Conservation (phyloP, 2,797 vertebrate genomes). For the Trachops cirrhosus region DNA sequence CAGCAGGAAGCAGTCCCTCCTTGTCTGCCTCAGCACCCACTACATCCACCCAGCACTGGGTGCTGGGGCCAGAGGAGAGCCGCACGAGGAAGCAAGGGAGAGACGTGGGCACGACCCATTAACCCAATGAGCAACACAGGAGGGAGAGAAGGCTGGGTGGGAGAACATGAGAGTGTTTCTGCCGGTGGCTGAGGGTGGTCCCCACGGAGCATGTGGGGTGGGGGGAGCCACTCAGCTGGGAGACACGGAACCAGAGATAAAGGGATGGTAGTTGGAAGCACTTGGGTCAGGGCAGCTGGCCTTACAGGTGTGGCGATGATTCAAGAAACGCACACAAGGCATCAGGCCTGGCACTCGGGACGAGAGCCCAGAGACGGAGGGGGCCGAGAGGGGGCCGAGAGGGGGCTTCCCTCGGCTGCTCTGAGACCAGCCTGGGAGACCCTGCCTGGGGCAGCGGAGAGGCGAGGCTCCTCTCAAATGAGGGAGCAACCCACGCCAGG, state of each 20-base stretch:
- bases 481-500: background rate
- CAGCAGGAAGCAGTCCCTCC: background rate
- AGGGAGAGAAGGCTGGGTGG: background rate
- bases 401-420: too few relatives aligned
- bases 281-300: background rate
- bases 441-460: background rate
- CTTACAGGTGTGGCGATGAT: background rate
- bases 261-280: background rate
- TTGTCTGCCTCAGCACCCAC: background rate
- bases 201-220: background rate
- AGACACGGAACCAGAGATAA: background rate
- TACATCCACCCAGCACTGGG: rapidly evolving
- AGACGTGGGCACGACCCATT: rapidly evolving
- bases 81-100: background rate
- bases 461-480: rapidly evolving
- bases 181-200: background rate
- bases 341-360: background rate
- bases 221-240: background rate
- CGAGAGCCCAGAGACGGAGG: background rate
- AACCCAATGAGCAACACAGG: background rate
- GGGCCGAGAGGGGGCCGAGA: too few relatives aligned
- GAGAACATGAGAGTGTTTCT: background rate
- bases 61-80: background rate
- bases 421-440: background rate
- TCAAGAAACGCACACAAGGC: background rate